Evolutionary conservation across 1,140 invertebrate genomes (phyloP).

Genomic region (Drosophila lowei): DNA sequence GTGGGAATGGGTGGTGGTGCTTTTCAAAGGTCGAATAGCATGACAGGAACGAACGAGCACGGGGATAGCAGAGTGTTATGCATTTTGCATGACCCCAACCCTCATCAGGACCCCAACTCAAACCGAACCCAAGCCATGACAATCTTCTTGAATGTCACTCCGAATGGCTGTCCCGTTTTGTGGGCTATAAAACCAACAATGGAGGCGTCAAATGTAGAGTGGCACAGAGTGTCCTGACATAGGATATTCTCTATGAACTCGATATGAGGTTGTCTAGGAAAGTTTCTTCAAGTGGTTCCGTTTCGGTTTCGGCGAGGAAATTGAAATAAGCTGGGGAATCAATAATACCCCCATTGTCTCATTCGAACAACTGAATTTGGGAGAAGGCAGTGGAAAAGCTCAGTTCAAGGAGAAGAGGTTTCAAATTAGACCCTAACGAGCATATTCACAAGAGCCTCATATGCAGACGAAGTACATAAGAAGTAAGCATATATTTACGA

Average conservation of each 20-base stretch:
- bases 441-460: too few relatives aligned
- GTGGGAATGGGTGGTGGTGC: slow-evolving; percentile 19
- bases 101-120: slow-evolving; percentile 28
- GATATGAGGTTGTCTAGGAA: neutral
- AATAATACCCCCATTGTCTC: slow-evolving; percentile 12
- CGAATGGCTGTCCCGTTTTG: slow-evolving; percentile 40
- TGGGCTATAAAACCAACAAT: slow-evolving; percentile 45
- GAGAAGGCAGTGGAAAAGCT: too few relatives aligned
- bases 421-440: too few relatives aligned
- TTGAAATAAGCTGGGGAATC: slow-evolving; percentile 18
- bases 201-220: slow-evolving; percentile 34
- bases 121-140: slow-evolving; percentile 27
- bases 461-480: too few relatives aligned
- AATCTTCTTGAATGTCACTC: slow-evolving; percentile 55
- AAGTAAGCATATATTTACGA: too few relatives aligned
- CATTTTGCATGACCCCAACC: slow-evolving; percentile 51
- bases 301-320: slow-evolving; percentile 16
- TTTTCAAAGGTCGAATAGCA: slow-evolving; percentile 13
- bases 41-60: neutral
- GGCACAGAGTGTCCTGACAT: neutral
- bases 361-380: too few relatives aligned
- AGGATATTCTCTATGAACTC: too few relatives aligned
- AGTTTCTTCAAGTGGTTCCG: slow-evolving; percentile 2
- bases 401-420: too few relatives aligned
- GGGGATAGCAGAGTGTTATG: slow-evolving; percentile 27